These are phyloP conservation scores for Cataglyphis albicans DNA, from an alignment of 2,888 invertebrate species.

Conservation along the genomic window DNA sequence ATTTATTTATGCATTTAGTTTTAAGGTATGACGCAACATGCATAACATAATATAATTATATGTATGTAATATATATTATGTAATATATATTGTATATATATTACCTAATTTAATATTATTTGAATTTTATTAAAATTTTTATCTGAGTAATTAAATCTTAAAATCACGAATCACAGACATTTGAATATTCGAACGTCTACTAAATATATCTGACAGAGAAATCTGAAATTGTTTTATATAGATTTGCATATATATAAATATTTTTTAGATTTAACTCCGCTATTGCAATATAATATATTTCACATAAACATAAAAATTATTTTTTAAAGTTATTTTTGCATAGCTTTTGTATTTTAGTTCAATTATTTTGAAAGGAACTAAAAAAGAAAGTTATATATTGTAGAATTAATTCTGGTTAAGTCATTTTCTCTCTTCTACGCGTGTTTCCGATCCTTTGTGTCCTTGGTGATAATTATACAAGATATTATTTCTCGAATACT, in stretches of 20 bases:
- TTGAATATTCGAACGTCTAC: slow-evolving; percentile 17
- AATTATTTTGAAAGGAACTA: slow-evolving; percentile 9
- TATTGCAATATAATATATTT: neutral
- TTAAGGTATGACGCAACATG: neutral
- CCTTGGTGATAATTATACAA: slow-evolving; percentile 9
- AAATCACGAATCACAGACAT: slow-evolving; percentile 23
- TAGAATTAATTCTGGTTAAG: neutral
- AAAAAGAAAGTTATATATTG: neutral
- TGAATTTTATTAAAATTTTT: neutral
- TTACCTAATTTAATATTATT: neutral
- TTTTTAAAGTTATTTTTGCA: neutral
- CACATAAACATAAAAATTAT: neutral
- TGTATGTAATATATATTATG: no score
- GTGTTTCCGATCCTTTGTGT: neutral
- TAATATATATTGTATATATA: no score
- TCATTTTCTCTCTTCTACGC: slow-evolving; percentile 19
- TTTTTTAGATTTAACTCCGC: slow-evolving; percentile 19
- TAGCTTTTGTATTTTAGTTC: slow-evolving; percentile 1
- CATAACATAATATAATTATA: neutral
- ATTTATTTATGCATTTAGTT: no score
- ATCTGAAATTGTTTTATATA: slow-evolving; percentile 30
- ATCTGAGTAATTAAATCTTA: slow-evolving; percentile 21
- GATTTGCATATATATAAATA: slow-evolving; percentile 33
- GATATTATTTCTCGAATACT: slow-evolving; percentile 15
- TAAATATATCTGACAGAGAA: slow-evolving; percentile 24